These are phyloP conservation scores for Zelleria hepariella DNA, from an alignment of 2,888 invertebrate genomes.

Conservation along the genomic window DNA sequence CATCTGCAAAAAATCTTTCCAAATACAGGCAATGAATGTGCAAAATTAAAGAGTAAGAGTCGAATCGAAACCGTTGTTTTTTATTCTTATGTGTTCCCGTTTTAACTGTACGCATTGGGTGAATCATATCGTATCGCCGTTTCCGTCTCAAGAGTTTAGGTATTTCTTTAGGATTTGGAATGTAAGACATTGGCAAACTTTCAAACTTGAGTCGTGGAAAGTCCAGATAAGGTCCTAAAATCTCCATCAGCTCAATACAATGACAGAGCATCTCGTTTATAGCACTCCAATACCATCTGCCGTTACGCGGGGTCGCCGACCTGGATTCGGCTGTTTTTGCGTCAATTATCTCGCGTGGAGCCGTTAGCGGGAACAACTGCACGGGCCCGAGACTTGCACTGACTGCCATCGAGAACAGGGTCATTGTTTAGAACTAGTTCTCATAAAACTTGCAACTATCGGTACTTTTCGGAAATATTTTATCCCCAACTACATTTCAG, in stretches of 20 bases:
- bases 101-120: constrained; percentile 1
- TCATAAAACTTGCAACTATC: not conserved
- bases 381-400: not conserved
- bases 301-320: constrained; percentile 11
- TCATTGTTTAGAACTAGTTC: not conserved
- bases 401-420: not conserved
- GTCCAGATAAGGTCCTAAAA: too few species aligned
- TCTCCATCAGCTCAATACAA: too few species aligned
- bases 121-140: not conserved
- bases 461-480: too few species aligned
- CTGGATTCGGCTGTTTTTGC: constrained; percentile 7
- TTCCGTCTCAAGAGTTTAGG: too few species aligned
- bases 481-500: too few species aligned
- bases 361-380: constrained; percentile 5
- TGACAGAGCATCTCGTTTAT: not conserved
- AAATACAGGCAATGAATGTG: not conserved
- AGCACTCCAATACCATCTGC: constrained; percentile 11
- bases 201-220: too few species aligned
- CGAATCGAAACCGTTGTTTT: not conserved
- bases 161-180: too few species aligned
- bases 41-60: not conserved
- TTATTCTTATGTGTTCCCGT: not conserved
- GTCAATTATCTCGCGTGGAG: constrained; percentile 3
- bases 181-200: too few species aligned
- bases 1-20: not conserved